Evolutionary conservation across 2,888 invertebrate genomes (phyloP), one percentile per base, ranked within the genome.

Genomic region (Mythimna vitellina): DNA sequence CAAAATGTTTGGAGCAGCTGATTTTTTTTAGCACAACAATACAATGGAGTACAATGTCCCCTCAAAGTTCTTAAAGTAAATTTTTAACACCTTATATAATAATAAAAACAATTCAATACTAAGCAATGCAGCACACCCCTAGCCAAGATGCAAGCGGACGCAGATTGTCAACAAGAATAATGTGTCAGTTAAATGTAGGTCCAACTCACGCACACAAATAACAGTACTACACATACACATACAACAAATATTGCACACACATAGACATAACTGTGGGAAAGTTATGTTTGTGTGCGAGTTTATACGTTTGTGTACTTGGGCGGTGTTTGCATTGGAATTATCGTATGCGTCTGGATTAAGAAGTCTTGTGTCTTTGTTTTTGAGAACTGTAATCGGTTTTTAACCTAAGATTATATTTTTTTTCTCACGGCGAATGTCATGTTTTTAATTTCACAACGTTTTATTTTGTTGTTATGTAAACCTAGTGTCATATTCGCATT

Each of bases 101-200:
- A 46, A 65, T 5, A 22, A 25, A 60, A 38, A 12, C 10, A 35
- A 58, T 0, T 25, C 25, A 14, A 3, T n/a, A 3, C 0, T 12
- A 65, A 63, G 38, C 64, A 61, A 5, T 12, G n/a, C 14, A 35
- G 42, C 17, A 9, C 73, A 78, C 7, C 84, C 84, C 86, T 84
- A 81, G 42, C n/a, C 14, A 58, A 76, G 78, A 81, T 86, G 85
- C 87, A 86, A 74, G 67, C 78, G 77, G 85, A 82, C 80, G 80
- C 69, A 66, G 63, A 80, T 81, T 82, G 85, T 83, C 85, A 85
- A 83, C 82, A 86, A 79, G 78, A 82, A 77, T 85, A 78, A 85
- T 72, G 75, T 84, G 74, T 82, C 80, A 81, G 81, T 65, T 74
- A 78, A 69, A 83, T 70, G 78, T 81, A 73, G 73, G 70, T 60